phyloP scores from a whole-genome alignment of 1,140 invertebrate genomes.

The Bathynomus jamesi region DNA sequence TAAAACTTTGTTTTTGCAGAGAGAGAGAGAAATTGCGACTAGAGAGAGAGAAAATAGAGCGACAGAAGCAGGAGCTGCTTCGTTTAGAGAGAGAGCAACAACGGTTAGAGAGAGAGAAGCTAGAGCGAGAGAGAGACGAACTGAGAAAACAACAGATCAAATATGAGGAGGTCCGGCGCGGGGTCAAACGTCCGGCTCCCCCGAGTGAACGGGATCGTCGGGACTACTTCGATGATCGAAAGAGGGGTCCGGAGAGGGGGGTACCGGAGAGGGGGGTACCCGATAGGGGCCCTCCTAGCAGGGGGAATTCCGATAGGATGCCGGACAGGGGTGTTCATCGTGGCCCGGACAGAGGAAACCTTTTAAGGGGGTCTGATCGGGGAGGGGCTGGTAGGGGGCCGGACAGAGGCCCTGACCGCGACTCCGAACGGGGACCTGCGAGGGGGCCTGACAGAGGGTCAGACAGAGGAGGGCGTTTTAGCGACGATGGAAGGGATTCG shows the following conservation, averaged over 20 bases:
- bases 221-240: background rate
- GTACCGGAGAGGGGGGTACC: background rate
- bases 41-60: slow-evolving; percentile 19
- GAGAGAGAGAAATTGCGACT: slow-evolving; percentile 15
- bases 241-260: background rate
- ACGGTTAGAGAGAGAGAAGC: slow-evolving; percentile 25
- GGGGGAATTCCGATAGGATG: background rate
- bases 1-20: slow-evolving; percentile 9
- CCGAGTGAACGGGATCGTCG: background rate
- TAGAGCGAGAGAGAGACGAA: slow-evolving; percentile 23
- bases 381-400: background rate
- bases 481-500: background rate
- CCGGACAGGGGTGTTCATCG: background rate
- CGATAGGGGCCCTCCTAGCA: background rate
- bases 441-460: background rate
- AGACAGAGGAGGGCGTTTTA: background rate
- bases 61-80: slow-evolving; percentile 20
- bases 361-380: background rate
- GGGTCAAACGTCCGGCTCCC: background rate
- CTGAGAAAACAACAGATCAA: slow-evolving; percentile 16
- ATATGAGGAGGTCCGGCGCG: background rate
- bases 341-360: background rate
- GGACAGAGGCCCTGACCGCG: background rate
- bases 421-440: too few relatives aligned
- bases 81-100: slow-evolving; percentile 20